A percentile compares a stretch with the other conserved stretches of the same genome.
Evolutionary conservation across 2,888 invertebrate genomes (phyloP).

Genomic region (Leptogaster cylindrica): DNA sequence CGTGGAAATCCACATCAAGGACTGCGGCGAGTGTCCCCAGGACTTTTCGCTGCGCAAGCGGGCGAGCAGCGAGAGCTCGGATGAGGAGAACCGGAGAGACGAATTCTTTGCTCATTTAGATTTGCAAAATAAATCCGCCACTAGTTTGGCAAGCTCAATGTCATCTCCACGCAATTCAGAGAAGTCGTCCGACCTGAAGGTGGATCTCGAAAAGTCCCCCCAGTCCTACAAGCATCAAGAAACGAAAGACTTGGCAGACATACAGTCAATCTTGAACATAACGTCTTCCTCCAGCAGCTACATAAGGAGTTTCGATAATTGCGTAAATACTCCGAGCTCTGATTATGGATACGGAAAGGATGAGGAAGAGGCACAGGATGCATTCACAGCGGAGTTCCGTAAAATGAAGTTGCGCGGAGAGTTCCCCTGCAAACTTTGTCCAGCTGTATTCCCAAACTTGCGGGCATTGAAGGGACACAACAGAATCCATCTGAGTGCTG

Average conservation of each 20-base stretch:
- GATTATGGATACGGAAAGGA: constrained; percentile 62
- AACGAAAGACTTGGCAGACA: constrained; percentile 82
- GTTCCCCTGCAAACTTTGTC: constrained; percentile 89
- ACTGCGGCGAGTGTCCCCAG: constrained; percentile 58
- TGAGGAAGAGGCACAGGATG: constrained; percentile 81
- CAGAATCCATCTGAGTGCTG: constrained; percentile 80
- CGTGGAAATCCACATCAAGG: constrained; percentile 71
- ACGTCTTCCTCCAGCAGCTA: constrained; percentile 69
- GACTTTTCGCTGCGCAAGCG: constrained; percentile 50
- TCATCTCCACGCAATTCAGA: constrained; percentile 60
- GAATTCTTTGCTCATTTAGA: constrained; percentile 84
- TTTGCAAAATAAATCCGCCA: constrained; percentile 73
- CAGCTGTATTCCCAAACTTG: constrained; percentile 84
- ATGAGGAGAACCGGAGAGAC: constrained; percentile 71
- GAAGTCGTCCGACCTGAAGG: constrained; percentile 51
- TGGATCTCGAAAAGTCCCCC: constrained; percentile 48
- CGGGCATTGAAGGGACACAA: constrained; percentile 91
- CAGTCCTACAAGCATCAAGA: constrained; percentile 61
- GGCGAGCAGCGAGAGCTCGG: constrained; percentile 54
- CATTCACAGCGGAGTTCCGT: constrained; percentile 83
- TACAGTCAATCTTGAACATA: constrained; percentile 81
- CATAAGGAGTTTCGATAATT: constrained; percentile 67
- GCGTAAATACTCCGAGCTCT: constrained; percentile 59
- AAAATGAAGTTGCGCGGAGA: constrained; percentile 88
- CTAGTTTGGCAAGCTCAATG: constrained; percentile 62